Evolutionary conservation across 2,113 vertebrate genomes (phyloP), one percentile per base, ranked within the genome.

Genomic region (Etia nguti): DNA sequence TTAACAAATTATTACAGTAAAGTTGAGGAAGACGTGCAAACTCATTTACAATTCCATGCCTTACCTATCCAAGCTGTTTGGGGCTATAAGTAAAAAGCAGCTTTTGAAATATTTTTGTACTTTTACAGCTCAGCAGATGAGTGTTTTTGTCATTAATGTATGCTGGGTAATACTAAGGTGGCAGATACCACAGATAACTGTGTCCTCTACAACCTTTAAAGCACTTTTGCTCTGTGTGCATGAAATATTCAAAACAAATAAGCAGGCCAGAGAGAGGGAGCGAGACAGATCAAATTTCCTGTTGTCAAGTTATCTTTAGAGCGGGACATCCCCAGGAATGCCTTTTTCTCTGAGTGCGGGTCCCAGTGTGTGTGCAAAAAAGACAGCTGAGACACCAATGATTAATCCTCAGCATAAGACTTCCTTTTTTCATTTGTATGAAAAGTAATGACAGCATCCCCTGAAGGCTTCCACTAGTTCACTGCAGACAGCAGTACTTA

Each of bases 321-420:
- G 80, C 6, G 10, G 85, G 86, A 90, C 82, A 82, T 81, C 86
- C 85, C 31, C 4, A 65, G 88, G 86, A 88, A 83, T 4, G 34
- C 60, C 22, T 24, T 8, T 41, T 24, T 56, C 26, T 83, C 29
- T 80, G n/a, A 41, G 48, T 10, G 6, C 34, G 24, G 48, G 24
- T 54, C 6, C 11, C 7, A 13, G 36, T n/a, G 31, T 83, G 36
- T 59, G 75, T 81, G 31, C 6, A 2, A 6, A 4, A 73, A 46
- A 26, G 34, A 77, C 70, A 85, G 60, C 48, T 26, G 26, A 36
- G 46, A 50, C 20, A 10, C 46, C 26, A 50, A 31, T 50, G 26
- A 31, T 77, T 50, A 77, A 77, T 77, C 70, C 46, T 50, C 43
- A 77, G 70, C 70, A 12, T 31, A 50, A 77, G 43, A 77, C 43